These are phyloP conservation scores for Dreissena polymorpha DNA, from an alignment of 1,140 invertebrate species.

Conservation along the genomic window DNA sequence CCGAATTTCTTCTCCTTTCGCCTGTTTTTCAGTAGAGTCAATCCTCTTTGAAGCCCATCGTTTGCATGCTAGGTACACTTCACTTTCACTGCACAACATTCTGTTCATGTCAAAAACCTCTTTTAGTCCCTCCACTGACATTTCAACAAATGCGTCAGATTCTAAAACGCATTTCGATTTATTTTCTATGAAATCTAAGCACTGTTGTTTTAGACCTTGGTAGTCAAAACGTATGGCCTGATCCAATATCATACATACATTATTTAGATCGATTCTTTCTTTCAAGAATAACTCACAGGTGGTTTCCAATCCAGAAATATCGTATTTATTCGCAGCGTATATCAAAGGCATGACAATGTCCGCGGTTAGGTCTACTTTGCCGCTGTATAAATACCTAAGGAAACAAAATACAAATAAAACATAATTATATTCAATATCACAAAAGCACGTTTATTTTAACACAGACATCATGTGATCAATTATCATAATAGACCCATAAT, in stretches of 20 bases:
- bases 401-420: no score
- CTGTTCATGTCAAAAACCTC: slow-evolving; percentile 1
- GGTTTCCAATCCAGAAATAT: slow-evolving; percentile 87
- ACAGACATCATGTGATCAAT: no score
- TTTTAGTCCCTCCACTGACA: slow-evolving; percentile 23
- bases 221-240: slow-evolving; percentile 52
- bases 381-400: slow-evolving; percentile 57
- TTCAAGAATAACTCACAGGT: slow-evolving; percentile 90
- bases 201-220: slow-evolving; percentile 46
- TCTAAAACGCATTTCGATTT: slow-evolving; percentile 17
- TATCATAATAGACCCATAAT: no score
- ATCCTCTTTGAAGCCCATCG: slow-evolving; percentile 24
- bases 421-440: no score
- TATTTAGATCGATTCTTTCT: slow-evolving; percentile 87
- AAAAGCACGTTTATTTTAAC: no score
- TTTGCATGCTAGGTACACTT: slow-evolving; percentile 17
- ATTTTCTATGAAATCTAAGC: slow-evolving; percentile 25
- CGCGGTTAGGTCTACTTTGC: slow-evolving; percentile 82
- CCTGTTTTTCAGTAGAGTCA: background rate
- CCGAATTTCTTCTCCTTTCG: background rate
- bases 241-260: slow-evolving; percentile 82
- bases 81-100: background rate
- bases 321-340: slow-evolving; percentile 92
- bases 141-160: slow-evolving; percentile 31
- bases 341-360: slow-evolving; percentile 83